These are phyloP conservation scores for Elephantulus edwardii DNA, from an alignment of 2,113 vertebrate genomes.

Conservation along the genomic window DNA sequence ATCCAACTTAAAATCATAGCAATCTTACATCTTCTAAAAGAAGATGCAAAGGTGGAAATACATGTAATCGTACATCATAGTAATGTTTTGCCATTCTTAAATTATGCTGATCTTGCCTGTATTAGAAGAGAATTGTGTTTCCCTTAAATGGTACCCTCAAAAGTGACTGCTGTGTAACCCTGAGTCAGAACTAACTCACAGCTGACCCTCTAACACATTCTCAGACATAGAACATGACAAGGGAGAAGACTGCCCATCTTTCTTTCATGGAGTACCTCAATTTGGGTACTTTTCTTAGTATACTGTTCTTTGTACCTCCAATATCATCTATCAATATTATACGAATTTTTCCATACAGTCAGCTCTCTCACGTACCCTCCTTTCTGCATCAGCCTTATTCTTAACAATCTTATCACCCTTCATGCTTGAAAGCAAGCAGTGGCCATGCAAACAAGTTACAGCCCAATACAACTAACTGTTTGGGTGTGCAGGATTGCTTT, in stretches of 20 bases:
- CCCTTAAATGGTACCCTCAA: no score
- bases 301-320: not conserved
- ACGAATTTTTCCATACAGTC: not conserved
- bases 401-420: accelerated
- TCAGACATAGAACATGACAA: no score
- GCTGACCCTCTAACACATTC: no score
- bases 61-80: not conserved
- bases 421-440: not conserved
- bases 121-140: not conserved
- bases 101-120: not conserved
- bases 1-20: not conserved
- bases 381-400: not conserved
- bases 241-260: no score
- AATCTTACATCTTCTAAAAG: not conserved
- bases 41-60: not conserved
- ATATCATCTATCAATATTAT: not conserved
- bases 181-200: no score
- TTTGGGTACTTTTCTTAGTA: not conserved
- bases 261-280: no score
- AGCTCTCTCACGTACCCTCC: not conserved
- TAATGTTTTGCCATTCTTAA: not conserved
- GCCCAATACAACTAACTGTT: not conserved
- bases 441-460: not conserved
- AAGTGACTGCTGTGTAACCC: no score
- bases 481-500: not conserved